A percentile compares a stretch with the other conserved stretches of the same genome.
Conservation (phyloP, 2,797 vertebrate genomes). For the Rhadinocentrus ornatus region DNA sequence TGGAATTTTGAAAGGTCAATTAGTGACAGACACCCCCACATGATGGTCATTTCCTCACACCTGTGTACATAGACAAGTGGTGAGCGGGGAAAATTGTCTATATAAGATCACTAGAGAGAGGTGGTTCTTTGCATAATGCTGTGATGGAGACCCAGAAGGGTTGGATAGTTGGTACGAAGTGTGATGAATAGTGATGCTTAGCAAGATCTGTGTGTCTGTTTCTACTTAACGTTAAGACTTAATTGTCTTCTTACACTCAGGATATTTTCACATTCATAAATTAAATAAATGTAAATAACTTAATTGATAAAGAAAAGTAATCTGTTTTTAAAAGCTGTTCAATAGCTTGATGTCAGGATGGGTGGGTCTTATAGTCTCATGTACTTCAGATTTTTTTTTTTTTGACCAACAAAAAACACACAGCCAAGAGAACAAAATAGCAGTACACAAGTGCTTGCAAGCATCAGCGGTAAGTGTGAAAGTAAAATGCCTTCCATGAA, state of each 20-base stretch:
- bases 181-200: background rate
- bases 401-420: background rate
- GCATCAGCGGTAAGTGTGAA: conserved; percentile 3
- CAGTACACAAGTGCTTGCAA: background rate
- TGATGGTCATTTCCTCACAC: background rate
- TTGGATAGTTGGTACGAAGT: background rate
- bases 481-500: conserved; percentile 1
- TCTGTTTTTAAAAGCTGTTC: background rate
- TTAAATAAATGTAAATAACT: background rate
- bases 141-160: background rate
- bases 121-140: background rate
- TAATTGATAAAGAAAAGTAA: background rate
- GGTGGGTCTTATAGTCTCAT: background rate
- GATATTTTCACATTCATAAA: background rate
- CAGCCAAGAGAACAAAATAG: background rate
- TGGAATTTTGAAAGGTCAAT: background rate
- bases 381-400: background rate
- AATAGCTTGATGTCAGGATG: background rate
- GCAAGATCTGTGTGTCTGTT: background rate
- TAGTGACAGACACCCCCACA: background rate
- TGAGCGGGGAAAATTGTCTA: background rate
- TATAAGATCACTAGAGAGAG: background rate
- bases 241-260: background rate
- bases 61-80: background rate
- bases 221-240: too few species aligned